Base-by-base conservation (phyloP, 2,888 invertebrate genomes). In the Zhuqinia jingwanae region DNA sequence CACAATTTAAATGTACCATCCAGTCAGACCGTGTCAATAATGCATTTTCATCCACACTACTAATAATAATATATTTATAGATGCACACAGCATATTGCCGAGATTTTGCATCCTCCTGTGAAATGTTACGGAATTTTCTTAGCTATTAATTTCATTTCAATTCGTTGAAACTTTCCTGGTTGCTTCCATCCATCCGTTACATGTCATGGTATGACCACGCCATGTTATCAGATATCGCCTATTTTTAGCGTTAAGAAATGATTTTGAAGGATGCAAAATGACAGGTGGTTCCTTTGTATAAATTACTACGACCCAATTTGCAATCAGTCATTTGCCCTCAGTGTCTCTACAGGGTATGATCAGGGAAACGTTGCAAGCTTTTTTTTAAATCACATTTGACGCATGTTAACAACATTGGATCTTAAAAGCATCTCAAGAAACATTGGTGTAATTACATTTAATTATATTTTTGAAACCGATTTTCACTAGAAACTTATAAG, bases 221-320 rank as follows among this genome's bases (percentile, higher is more conserved):
- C 36, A 65, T 17, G 36, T n/a, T n/a, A n/a, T n/a, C n/a, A n/a
- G n/a, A n/a, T n/a, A n/a, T n/a, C n/a, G 13, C 45, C 65, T 79
- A 68, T 79, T 76, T 76, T 36, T 58, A 76, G 58, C n/a, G 42
- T 30, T 58, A 11, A 10, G 36, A 3, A 3, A 11, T 56, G 53
- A 58, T 42, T 30, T 56, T 17, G 17, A 75, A 36, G 30, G 30
- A 47, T 70, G 11, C 53, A 25, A 0, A n/a, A n/a, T n/a, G n/a
- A 56, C 68, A 53, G 73, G 79, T 65, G 63, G 50, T 58, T 47
- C 8, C 36, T 25, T 53, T 27, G 45, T 85, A 85, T 85, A 85
- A 85, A 85, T 75, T 75, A 30, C 68, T 56, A 73, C 79, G 79
- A 75, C 79, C 85, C 78, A 58, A 85, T 85, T 79, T 60, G n/a